A percentile compares a stretch with the other conserved stretches of the same genome.
Evolutionary conservation across 2,888 invertebrate species (phyloP).

Genomic region (Fissipunctia ypsillon): DNA sequence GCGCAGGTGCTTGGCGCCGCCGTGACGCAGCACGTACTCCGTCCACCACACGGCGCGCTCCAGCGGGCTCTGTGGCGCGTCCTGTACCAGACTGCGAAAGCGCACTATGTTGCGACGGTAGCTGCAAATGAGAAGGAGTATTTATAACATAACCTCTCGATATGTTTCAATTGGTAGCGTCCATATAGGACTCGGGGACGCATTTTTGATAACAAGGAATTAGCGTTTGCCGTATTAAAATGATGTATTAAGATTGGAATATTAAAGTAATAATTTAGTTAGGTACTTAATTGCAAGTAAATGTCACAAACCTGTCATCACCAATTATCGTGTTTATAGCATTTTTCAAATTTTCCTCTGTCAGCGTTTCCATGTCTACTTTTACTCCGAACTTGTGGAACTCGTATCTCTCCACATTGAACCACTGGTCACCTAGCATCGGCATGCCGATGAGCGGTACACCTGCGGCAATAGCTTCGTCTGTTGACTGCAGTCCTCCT

Average conservation of each 20-base stretch:
- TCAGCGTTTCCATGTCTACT: constrained; percentile 72
- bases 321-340: constrained; percentile 67
- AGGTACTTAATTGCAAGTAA: not conserved
- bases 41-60: constrained; percentile 82
- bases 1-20: constrained; percentile 80
- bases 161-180: not conserved
- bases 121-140: constrained; percentile 43
- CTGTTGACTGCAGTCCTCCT: constrained; percentile 82
- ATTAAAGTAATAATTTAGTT: no score
- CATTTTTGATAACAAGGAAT: not conserved
- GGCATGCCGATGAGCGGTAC: constrained; percentile 83
- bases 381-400: constrained; percentile 73
- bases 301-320: constrained; percentile 66
- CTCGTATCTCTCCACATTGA: constrained; percentile 77
- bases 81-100: constrained; percentile 36
- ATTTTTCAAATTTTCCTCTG: constrained; percentile 67
- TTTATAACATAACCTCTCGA: constrained; percentile 14
- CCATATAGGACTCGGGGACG: not conserved
- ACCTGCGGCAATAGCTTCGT: constrained; percentile 81
- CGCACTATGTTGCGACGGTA: constrained; percentile 46
- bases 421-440: constrained; percentile 81
- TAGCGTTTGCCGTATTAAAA: not conserved
- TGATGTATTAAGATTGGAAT: no score
- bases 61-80: constrained; percentile 62
- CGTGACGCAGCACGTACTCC: constrained; percentile 80